These are phyloP conservation scores for Bombus affinis DNA, from an alignment of 1,140 invertebrate species.

Conservation along the genomic window DNA sequence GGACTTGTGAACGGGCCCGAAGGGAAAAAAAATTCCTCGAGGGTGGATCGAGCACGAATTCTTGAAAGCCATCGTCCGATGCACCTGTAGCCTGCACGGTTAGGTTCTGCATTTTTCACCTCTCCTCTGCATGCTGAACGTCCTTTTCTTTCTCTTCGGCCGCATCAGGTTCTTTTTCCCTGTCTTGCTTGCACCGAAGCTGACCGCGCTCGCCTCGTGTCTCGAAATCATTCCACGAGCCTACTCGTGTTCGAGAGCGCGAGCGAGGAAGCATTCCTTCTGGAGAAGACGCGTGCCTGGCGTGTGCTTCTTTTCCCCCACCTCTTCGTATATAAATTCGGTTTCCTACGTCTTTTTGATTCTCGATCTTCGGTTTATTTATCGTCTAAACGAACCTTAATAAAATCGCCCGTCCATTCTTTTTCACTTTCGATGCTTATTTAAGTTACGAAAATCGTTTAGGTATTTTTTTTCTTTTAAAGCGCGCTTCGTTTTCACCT, in stretches of 20 bases:
- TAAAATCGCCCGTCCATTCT: neutral
- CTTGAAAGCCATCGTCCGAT: conserved; percentile 68
- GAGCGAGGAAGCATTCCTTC: conserved; percentile 51
- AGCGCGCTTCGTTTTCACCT: neutral
- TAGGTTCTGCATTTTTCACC: conserved; percentile 64
- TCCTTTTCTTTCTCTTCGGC: conserved; percentile 22
- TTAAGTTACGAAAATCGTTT: neutral
- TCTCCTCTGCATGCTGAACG: conserved; percentile 41
- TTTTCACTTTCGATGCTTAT: neutral
- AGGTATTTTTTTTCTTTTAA: neutral
- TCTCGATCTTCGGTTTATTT: neutral
- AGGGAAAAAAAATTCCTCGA: conserved; percentile 58
- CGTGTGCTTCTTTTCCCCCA: conserved; percentile 66
- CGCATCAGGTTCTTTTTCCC: conserved; percentile 30
- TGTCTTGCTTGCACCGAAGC: neutral
- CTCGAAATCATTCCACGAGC: conserved; percentile 55
- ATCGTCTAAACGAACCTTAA: neutral
- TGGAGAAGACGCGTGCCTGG: conserved; percentile 69
- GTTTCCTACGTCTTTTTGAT: neutral
- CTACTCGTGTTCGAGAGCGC: conserved; percentile 48
- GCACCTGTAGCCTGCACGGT: conserved; percentile 64
- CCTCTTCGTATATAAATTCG: conserved; percentile 29
- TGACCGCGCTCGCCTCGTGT: conserved; percentile 32
- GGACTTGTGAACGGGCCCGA: conserved; percentile 34
- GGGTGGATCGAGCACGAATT: conserved; percentile 69